Percentiles rank a stretch among this genome's conserved stretches.
Evolutionary conservation across 1,140 invertebrate species (phyloP).

Genomic region (Bombus soroeensis): DNA sequence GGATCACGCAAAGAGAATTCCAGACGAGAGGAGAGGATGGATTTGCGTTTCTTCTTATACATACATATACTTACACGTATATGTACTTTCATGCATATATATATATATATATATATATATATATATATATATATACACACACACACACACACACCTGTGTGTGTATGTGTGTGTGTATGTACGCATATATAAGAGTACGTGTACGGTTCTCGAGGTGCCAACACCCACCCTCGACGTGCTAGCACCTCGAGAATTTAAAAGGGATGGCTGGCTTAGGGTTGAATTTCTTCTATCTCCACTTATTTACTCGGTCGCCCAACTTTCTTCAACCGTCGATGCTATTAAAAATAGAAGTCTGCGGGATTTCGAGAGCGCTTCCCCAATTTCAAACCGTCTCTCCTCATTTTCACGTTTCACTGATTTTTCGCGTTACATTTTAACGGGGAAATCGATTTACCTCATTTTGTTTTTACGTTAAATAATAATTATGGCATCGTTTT

Average conservation of each 20-base stretch:
- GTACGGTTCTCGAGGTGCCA: constrained; percentile 60
- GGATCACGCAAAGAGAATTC: constrained; percentile 34
- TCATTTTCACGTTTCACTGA: constrained; percentile 27
- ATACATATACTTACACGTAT: neutral
- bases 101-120: neutral
- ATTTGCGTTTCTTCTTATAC: constrained; percentile 67
- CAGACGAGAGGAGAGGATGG: constrained; percentile 53
- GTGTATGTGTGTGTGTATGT: too few species aligned
- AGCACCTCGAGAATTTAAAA: constrained; percentile 72
- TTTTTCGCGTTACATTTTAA: neutral
- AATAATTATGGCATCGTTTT: constrained; percentile 4
- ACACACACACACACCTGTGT: too few species aligned
- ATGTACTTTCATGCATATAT: constrained; percentile 26
- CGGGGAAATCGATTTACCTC: neutral
- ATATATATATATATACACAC: constrained; percentile 43
- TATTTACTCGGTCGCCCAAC: constrained; percentile 68
- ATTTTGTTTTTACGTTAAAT: constrained; percentile 10
- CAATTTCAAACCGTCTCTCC: constrained; percentile 50
- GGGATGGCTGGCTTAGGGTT: constrained; percentile 59
- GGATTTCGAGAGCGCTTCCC: constrained; percentile 52
- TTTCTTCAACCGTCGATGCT: constrained; percentile 67
- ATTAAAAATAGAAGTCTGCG: constrained; percentile 69
- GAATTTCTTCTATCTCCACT: constrained; percentile 63
- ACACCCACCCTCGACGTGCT: constrained; percentile 57
- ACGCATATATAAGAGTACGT: neutral